Percentiles rank a stretch among this genome's conserved stretches.
These are phyloP conservation scores for Hymenopus coronatus DNA, from an alignment of 2,888 invertebrate genomes.

Conservation along the genomic window DNA sequence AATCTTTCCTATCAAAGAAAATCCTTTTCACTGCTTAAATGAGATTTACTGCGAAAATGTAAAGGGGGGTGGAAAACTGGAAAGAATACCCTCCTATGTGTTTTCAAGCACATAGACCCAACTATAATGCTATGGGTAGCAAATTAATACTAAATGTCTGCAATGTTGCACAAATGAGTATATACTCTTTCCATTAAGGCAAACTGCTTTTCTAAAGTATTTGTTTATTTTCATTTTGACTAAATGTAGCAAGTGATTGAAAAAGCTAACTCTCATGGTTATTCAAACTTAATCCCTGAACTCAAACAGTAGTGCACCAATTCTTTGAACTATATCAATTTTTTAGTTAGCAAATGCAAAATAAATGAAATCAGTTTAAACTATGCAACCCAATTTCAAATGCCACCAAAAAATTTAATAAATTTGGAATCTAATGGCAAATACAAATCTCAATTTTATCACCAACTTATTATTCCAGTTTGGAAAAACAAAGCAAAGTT, in stretches of 20 bases:
- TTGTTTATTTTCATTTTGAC: neutral
- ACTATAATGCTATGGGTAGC: constrained; percentile 3
- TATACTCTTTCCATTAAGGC: neutral
- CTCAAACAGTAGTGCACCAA: neutral
- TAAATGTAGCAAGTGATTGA: neutral
- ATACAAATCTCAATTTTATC: too few species aligned
- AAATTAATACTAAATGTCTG: neutral
- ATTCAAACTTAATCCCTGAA: neutral
- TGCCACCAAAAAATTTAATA: too few species aligned
- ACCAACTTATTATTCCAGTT: too few species aligned
- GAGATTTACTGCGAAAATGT: neutral
- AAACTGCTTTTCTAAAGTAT: neutral
- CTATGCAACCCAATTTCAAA: too few species aligned
- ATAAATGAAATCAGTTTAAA: too few species aligned
- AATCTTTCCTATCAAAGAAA: constrained; percentile 4
- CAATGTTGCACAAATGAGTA: neutral
- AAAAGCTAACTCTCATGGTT: neutral
- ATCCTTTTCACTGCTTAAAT: neutral
- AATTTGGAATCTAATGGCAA: too few species aligned
- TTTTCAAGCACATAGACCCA: neutral
- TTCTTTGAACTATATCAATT: neutral
- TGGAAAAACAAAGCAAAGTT: too few species aligned
- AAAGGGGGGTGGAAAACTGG: neutral
- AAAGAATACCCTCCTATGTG: constrained; percentile 14
- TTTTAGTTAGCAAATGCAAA: neutral